Percentiles rank a stretch among this genome's conserved stretches.
These are phyloP conservation scores for Lithophane leautieri DNA, from an alignment of 2,888 invertebrate genomes.

Conservation along the genomic window DNA sequence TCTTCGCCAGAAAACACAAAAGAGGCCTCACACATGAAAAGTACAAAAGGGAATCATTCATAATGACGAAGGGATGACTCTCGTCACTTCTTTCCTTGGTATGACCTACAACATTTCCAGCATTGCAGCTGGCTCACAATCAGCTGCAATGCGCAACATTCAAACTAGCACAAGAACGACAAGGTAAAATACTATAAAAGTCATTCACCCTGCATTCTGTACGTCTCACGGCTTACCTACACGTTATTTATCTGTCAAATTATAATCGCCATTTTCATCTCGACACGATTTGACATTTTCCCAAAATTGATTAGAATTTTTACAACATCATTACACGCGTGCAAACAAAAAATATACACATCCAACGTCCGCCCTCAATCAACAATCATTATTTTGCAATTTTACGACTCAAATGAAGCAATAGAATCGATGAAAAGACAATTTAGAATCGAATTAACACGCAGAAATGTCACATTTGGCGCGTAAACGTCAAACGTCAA, in stretches of 20 bases:
- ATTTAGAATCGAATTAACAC: slow-evolving; percentile 79
- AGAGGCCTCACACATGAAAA: slow-evolving; percentile 7
- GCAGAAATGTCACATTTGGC: slow-evolving; percentile 87
- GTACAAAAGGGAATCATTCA: slow-evolving; percentile 50
- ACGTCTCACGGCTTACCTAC: slow-evolving; percentile 45
- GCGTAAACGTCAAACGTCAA: slow-evolving; percentile 88
- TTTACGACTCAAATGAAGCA: slow-evolving; percentile 78
- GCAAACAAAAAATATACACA: slow-evolving; percentile 53
- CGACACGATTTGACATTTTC: slow-evolving; percentile 31
- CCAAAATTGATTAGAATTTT: slow-evolving; percentile 44
- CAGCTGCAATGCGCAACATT: slow-evolving; percentile 69
- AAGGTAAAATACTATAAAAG: slow-evolving; percentile 59
- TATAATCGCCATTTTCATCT: slow-evolving; percentile 55
- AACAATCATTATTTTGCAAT: slow-evolving; percentile 71
- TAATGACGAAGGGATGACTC: slow-evolving; percentile 35
- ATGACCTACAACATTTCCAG: slow-evolving; percentile 61
- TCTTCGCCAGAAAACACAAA: slow-evolving; percentile 26
- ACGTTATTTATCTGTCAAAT: slow-evolving; percentile 57
- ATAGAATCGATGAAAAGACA: slow-evolving; percentile 81
- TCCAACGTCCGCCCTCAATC: slow-evolving; percentile 52
- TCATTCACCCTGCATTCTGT: slow-evolving; percentile 62
- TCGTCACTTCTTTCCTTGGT: slow-evolving; percentile 38
- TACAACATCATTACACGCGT: slow-evolving; percentile 26
- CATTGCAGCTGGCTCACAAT: slow-evolving; percentile 65
- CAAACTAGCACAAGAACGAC: slow-evolving; percentile 62